Percentiles rank a stretch among this genome's conserved stretches.
Conservation (phyloP, 2,888 invertebrate species). For the Pollenia amentaria region DNA sequence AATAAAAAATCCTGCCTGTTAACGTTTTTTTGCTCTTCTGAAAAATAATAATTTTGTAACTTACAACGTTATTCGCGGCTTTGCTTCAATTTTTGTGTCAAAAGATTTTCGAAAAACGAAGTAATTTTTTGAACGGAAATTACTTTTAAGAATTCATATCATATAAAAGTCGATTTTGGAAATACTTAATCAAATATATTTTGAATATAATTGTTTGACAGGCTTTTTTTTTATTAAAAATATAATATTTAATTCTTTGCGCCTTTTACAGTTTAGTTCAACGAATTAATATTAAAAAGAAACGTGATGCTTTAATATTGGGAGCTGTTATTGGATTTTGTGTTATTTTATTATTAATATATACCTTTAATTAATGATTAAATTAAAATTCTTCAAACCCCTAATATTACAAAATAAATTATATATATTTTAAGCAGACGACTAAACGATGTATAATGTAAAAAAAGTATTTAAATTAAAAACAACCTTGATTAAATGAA, state of each 20-base stretch:
- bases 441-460: slow-evolving; percentile 22
- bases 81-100: too few relatives aligned
- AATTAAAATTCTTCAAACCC: background rate
- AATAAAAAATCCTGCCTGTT: too few relatives aligned
- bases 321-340: slow-evolving; percentile 95
- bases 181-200: too few relatives aligned
- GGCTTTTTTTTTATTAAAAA: background rate
- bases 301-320: slow-evolving; percentile 96
- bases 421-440: slow-evolving; percentile 54
- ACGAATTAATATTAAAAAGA: slow-evolving; percentile 96
- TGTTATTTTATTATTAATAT: slow-evolving; percentile 93
- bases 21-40: too few relatives aligned
- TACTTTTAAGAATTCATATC: too few relatives aligned
- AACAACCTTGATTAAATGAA: slow-evolving; percentile 27
- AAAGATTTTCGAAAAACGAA: too few relatives aligned
- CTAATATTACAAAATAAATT: slow-evolving; percentile 41
- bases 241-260: background rate
- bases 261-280: slow-evolving; percentile 89
- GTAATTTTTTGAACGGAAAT: too few relatives aligned
- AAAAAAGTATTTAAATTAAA: background rate
- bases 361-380: slow-evolving; percentile 89
- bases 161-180: too few relatives aligned
- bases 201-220: too few relatives aligned
- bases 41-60: too few relatives aligned
- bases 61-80: too few relatives aligned